Percentiles rank a stretch among this genome's conserved stretches.
Evolutionary conservation across 2,888 invertebrate genomes (phyloP).

Genomic region (Lasioglossum calceatum): DNA sequence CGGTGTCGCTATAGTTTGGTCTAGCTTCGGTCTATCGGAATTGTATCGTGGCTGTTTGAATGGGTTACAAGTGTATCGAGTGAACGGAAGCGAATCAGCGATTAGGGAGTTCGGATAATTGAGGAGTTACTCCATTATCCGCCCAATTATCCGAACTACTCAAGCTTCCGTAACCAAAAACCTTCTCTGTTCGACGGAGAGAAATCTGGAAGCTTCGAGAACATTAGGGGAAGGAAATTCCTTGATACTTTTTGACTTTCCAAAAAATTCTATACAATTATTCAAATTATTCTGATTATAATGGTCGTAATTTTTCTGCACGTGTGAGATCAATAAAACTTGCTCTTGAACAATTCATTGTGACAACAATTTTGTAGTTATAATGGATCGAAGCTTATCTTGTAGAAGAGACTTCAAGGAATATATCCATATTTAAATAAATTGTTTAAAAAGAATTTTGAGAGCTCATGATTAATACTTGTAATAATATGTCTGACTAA

Average conservation of each 20-base stretch:
- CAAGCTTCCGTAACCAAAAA: background rate
- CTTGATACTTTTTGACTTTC: background rate
- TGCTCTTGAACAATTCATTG: background rate
- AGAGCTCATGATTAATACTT: too few relatives aligned
- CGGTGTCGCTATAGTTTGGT: conserved; percentile 6
- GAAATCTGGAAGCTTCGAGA: too few relatives aligned
- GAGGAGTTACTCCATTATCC: background rate
- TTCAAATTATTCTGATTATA: background rate
- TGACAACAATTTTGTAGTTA: background rate
- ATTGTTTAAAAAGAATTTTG: background rate
- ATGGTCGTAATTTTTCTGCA: background rate
- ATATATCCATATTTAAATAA: background rate
- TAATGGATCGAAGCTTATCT: background rate
- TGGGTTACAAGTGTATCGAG: conserved; percentile 38
- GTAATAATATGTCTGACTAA: too few relatives aligned
- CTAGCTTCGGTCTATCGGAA: conserved; percentile 14
- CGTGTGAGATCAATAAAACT: background rate
- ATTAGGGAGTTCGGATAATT: conserved; percentile 7
- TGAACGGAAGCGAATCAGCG: conserved; percentile 27
- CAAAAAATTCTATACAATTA: background rate
- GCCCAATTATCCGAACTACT: background rate
- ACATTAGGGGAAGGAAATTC: background rate
- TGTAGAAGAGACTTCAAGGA: background rate
- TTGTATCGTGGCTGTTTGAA: conserved; percentile 32
- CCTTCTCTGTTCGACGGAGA: background rate